Base-by-base conservation (phyloP, 1,140 invertebrate species). In the Adelges cooleyi region DNA sequence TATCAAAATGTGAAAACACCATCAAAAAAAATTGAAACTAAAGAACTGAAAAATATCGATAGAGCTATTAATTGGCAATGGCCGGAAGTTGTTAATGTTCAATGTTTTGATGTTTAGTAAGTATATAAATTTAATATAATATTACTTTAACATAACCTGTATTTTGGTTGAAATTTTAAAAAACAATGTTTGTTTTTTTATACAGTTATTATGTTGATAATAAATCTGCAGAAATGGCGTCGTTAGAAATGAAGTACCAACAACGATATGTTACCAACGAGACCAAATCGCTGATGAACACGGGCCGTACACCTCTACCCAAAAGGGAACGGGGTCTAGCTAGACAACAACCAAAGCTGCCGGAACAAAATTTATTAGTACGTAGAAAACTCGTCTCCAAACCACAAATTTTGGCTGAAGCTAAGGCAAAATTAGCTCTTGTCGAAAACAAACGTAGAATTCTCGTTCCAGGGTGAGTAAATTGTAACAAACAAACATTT, bases 41-140 rank as follows among this genome's bases (percentile, higher is more conserved):
- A 62, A 48, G 25, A 48, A 3, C 33, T 62, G 11, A 62, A 62
- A 62, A 62, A 62, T 46, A 29, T 62, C 46, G 56, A 62, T 15
- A 40, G 56, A 5, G 56, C 56, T 18, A 62, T 29, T 8, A 46
- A 29, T 46, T 46, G 56, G 56, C 3, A 9, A 1, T 62, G 56
- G 56, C 56, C 56, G 29, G 40, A 62, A 33, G 42, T 62, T 15
- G 17, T 36, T 13, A 62, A 62, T 62, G 56, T 62, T 17, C 56
- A 62, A 8, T 62, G 56, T 48, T 62, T 62, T 46, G 56, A 62
- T 62, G 56, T 62, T 48, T 62, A 62, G 56, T 62, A 33, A 62
- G 56, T 48, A 33, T 33, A 48, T 44, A n/a, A 44, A n/a, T 44
- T n/a, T n/a, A 8, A 44, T 44, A n/a, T n/a, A n/a, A n/a, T n/a